Evolutionary conservation across 1,140 invertebrate genomes (phyloP), one percentile per base, ranked within the genome.

Genomic region (Bombus turneri): DNA sequence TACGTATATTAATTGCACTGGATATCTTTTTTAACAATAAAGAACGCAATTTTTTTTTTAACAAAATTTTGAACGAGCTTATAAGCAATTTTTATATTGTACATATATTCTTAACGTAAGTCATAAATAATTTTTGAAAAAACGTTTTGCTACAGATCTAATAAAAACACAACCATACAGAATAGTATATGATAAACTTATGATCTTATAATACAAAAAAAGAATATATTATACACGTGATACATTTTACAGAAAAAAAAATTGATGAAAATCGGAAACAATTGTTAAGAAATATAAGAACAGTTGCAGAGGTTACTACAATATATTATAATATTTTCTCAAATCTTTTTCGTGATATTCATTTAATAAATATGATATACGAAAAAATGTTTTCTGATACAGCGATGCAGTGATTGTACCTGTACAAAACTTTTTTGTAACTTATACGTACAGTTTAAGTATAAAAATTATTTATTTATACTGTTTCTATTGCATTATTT

Each of bases 381-480:
- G 39, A 73, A 62, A 62, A 37, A 68, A 57, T 28, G 34, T 80
- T 59, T 84, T n/a, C 15, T 57, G 76, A 43, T 34, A 72, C 22
- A 62, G 18, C 53, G 6, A 84, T 85, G 76, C 43, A 78, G 47
- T 47, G 22, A 83, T 78, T 78, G 37, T 53, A 80, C 41, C 57
- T 85, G 77, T 80, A 85, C 68, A 85, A 85, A 85, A 80, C 34
- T 73, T 43, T 77, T 76, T 68, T 64, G 57, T 79, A 84, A 84
- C 76, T 71, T 79, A 79, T 79, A 72, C 25, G 18, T 79, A 57
- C 59, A 84, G 47, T 79, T 84, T 43, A 84, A 79, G 74, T 84
- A 84, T 84, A 79, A 84, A 84, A 84, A 79, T 79, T 84, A 84
- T 79, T 79, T 84, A 84, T 84, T 79, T 71, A 79, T 79, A 84